Conservation (phyloP, 2,797 vertebrate species). For the Crax fasciolata region DNA sequence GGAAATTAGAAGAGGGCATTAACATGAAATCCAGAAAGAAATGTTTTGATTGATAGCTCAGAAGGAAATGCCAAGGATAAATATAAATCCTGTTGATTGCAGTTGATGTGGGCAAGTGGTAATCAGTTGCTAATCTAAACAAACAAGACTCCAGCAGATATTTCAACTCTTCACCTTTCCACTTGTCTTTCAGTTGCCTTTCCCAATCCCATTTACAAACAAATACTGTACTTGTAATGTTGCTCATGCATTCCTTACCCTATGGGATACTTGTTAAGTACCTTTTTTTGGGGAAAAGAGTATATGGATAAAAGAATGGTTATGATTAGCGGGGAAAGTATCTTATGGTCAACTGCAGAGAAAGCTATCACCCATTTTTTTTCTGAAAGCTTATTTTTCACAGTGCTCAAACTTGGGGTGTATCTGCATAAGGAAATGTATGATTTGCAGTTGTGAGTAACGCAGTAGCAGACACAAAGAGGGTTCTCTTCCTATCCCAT, state of each 20-base stretch:
- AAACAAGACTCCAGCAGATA: conserved; percentile 71
- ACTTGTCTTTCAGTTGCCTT: conserved; percentile 70
- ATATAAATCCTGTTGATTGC: conserved; percentile 74
- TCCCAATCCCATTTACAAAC: not conserved
- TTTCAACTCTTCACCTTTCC: conserved; percentile 69
- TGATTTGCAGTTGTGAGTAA: not conserved
- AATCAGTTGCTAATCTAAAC: conserved; percentile 72
- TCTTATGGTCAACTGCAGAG: not conserved
- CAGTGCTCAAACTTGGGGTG: too few relatives aligned
- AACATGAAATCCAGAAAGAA: conserved; percentile 29
- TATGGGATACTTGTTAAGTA: not conserved
- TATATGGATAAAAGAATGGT: not conserved
- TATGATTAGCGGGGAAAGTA: not conserved
- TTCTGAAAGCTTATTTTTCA: not conserved
- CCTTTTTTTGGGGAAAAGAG: not conserved
- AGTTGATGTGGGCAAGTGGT: conserved; percentile 67
- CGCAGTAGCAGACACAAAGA: not conserved
- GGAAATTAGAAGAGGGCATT: not conserved
- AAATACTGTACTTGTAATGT: not conserved
- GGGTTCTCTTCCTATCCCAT: not conserved
- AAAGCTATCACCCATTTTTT: not conserved
- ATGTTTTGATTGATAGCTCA: conserved; percentile 60
- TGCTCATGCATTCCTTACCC: not conserved
- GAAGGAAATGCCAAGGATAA: conserved; percentile 68
- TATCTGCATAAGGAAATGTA: accelerated